phyloP scores from a whole-genome alignment of 2,888 invertebrate genomes.

The Ryuthela nishihirai region DNA sequence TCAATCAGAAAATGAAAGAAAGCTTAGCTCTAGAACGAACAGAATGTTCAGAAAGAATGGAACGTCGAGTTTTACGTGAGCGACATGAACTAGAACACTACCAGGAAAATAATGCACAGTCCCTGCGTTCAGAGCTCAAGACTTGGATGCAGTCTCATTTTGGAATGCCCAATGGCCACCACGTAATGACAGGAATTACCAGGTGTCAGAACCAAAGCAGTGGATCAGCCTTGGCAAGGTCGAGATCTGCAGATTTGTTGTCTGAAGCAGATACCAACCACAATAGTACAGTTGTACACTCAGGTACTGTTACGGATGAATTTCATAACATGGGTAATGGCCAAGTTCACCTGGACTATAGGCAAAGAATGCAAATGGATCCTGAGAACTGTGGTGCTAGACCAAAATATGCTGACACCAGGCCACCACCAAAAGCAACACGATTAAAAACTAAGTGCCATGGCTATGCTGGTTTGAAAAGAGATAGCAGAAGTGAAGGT shows the following conservation, averaged over 20 bases:
- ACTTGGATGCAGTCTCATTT: constrained; percentile 45
- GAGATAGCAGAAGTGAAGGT: constrained; percentile 34
- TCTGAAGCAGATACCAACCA: constrained; percentile 44
- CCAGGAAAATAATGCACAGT: constrained; percentile 42
- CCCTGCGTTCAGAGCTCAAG: constrained; percentile 46
- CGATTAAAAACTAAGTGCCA: constrained; percentile 16
- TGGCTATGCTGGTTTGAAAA: constrained; percentile 19
- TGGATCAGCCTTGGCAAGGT: constrained; percentile 41
- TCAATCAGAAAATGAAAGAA: constrained; percentile 56
- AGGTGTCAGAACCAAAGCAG: not conserved
- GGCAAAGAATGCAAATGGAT: not conserved
- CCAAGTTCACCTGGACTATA: not conserved
- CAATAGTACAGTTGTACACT: constrained; percentile 21
- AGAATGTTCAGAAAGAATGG: constrained; percentile 63
- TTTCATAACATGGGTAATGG: not conserved
- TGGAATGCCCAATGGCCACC: not conserved
- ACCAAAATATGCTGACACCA: constrained; percentile 1
- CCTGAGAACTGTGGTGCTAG: constrained; percentile 1
- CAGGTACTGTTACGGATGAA: constrained; percentile 15
- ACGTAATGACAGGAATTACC: not conserved
- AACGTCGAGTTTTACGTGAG: constrained; percentile 59
- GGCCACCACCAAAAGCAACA: not conserved
- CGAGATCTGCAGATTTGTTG: constrained; percentile 50
- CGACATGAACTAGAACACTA: constrained; percentile 55
- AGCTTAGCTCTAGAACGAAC: constrained; percentile 63